Evolutionary conservation across 2,113 vertebrate species (phyloP).

Genomic region (Ceyx cyanopectus): DNA sequence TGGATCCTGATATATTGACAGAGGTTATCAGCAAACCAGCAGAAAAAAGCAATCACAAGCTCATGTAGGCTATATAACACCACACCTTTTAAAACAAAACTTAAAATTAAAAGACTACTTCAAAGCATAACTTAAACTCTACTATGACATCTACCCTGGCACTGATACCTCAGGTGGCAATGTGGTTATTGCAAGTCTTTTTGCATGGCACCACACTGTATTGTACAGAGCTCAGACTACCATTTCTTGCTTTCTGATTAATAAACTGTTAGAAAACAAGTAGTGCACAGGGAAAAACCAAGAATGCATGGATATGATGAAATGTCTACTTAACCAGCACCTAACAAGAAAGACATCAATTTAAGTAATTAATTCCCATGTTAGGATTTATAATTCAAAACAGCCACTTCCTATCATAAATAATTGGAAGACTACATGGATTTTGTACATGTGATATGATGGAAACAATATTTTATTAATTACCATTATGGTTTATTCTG

Average conservation of each 20-base stretch:
- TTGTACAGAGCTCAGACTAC: background rate
- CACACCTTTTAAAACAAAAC: background rate
- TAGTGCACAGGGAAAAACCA: background rate
- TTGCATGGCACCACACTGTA: background rate
- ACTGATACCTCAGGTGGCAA: background rate
- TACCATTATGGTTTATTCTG: background rate
- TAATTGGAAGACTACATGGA: background rate
- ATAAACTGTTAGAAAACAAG: background rate
- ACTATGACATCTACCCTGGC: accelerated
- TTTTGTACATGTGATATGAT: background rate
- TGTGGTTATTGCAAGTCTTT: background rate
- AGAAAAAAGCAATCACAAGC: background rate
- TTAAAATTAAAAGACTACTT: background rate
- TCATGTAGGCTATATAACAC: background rate
- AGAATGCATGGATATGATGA: background rate
- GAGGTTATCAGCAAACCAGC: background rate
- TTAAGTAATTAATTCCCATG: background rate
- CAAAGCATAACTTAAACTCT: background rate
- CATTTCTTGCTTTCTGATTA: background rate
- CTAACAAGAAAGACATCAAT: background rate
- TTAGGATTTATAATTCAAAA: background rate
- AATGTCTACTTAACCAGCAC: background rate
- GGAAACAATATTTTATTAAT: background rate
- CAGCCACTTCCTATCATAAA: background rate
- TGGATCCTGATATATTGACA: background rate